Conservation (phyloP, 2,888 invertebrate genomes). For the Mimumesa dahlbomi region DNA sequence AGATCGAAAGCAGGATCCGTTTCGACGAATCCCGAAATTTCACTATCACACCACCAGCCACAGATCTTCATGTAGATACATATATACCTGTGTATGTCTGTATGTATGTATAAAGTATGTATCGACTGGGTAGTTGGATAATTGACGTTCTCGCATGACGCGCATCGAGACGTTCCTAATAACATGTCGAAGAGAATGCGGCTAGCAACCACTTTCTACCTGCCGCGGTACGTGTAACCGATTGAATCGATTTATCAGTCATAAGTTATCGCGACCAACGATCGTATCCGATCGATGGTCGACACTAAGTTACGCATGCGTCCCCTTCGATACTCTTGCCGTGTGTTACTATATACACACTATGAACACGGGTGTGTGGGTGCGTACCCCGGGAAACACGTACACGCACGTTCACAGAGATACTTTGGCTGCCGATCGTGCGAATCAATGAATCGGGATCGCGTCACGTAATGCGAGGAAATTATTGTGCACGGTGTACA, state of each 20-base stretch:
- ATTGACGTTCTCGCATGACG: constrained; percentile 51
- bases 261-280: constrained; percentile 55
- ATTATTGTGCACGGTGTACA: constrained; percentile 46
- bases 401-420: constrained; percentile 1
- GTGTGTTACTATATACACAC: constrained; percentile 33
- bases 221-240: constrained; percentile 35
- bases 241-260: constrained; percentile 63
- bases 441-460: constrained; percentile 52
- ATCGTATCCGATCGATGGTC: constrained; percentile 47
- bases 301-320: constrained; percentile 46
- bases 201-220: constrained; percentile 29
- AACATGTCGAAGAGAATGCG: constrained; percentile 39
- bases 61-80: too few species aligned
- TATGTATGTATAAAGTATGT: constrained; percentile 10
- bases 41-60: not conserved
- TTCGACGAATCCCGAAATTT: not conserved
- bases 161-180: constrained; percentile 39
- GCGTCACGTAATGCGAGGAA: constrained; percentile 48
- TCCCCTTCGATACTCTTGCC: constrained; percentile 12
- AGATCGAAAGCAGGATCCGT: too few species aligned
- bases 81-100: not conserved
- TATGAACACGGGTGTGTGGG: constrained; percentile 15
- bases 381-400: not conserved
- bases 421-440: constrained; percentile 21
- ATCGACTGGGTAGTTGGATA: constrained; percentile 26